These are phyloP conservation scores for Coelinius sp. DNA, from an alignment of 2,888 invertebrate genomes.

Conservation along the genomic window DNA sequence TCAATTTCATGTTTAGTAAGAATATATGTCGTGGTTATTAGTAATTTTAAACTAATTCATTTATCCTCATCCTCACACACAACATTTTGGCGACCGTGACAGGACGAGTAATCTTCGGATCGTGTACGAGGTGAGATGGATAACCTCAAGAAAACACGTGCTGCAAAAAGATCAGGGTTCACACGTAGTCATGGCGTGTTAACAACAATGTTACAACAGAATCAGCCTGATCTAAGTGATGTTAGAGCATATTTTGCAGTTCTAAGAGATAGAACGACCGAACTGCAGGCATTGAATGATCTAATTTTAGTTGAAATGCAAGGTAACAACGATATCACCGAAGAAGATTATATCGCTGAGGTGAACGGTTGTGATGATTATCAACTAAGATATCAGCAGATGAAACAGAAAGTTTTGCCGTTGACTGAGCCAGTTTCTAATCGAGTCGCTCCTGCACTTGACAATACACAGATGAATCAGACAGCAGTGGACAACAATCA, in stretches of 20 bases:
- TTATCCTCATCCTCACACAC: too few relatives aligned
- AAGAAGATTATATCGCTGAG: too few relatives aligned
- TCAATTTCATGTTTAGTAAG: too few relatives aligned
- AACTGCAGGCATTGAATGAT: neutral
- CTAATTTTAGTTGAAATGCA: neutral
- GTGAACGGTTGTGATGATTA: too few relatives aligned
- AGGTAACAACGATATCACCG: neutral
- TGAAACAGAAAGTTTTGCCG: too few relatives aligned
- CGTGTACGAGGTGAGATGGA: neutral
- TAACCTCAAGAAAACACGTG: neutral
- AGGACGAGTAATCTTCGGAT: too few relatives aligned
- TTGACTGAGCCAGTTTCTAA: too few relatives aligned
- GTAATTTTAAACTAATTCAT: too few relatives aligned
- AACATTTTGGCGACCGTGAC: too few relatives aligned
- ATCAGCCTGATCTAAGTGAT: slow-evolving; percentile 17
- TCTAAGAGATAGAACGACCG: slow-evolving; percentile 2
- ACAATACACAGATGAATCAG: neutral
- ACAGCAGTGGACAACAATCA: neutral
- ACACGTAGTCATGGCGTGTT: neutral
- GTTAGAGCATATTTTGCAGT: slow-evolving; percentile 7
- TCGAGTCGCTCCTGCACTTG: too few relatives aligned
- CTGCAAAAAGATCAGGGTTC: neutral
- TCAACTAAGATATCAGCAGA: too few relatives aligned
- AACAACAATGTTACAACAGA: slow-evolving; percentile 28
- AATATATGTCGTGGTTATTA: too few relatives aligned